Base-by-base conservation (phyloP, 2,113 vertebrate genomes). In the Blennius ocellaris region DNA sequence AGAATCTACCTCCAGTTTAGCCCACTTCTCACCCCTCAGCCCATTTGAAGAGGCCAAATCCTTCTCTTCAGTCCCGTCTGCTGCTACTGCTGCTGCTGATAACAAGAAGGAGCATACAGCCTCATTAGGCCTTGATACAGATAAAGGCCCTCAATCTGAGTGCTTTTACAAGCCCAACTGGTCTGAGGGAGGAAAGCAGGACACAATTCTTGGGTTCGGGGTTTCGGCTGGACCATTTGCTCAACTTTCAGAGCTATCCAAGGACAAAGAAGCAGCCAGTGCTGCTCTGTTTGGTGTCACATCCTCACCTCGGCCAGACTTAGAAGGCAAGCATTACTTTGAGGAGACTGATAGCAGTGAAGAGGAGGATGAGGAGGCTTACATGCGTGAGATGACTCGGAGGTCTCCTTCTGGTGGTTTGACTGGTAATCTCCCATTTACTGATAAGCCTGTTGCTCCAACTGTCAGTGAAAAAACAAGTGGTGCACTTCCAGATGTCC, bases 281-380 rank as follows among this genome's bases (percentile, higher is more conserved):
- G 90, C 93, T 11, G 94, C 92, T 81, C 79, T 94, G 43, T 96
- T 94, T 89, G 94, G 94, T 39, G 76, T 92, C 17, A 90, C 95
- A 43, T 93, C 95, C 47, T 91, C 93, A 12, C 92, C 94, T 81
- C 90, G 94, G 39, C 94, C 93, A 40, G 94, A 89, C 6, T 80
- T 87, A 6, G 87, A 90, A 71, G 87, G 85, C 57, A 93, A 94
- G 63, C 92, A 90, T 69, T 93, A 81, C 70, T 90, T 90, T 87
- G 91, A 94, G 73, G 94, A 94, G 78, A 92, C 92, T 9, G 95
- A 96, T 80, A 94, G 89, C 59, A 90, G 93, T 10, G 94, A 94
- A 73, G 94, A 93, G 5, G 94, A 95, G 12, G 92, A 92, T 0
- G 94, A 95, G 80, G 81, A 89, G 5, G 90, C 77, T 0, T 93